phyloP scores from a whole-genome alignment of 1,140 invertebrate species.

The Apis dorsata region DNA sequence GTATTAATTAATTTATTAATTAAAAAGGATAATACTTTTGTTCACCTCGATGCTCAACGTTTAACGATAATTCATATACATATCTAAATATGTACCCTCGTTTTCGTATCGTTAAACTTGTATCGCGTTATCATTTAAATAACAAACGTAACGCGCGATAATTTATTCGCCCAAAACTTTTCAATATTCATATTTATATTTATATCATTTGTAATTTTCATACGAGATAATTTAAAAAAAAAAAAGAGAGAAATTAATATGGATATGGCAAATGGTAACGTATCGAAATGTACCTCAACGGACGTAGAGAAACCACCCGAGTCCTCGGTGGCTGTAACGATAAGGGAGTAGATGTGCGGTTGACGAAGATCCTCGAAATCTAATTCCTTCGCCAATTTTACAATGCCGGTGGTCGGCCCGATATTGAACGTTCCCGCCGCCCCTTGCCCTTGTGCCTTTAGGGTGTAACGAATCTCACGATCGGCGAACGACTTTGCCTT shows the following conservation, averaged over 20 bases:
- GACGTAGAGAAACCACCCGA: conserved; percentile 97
- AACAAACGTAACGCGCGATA: no score
- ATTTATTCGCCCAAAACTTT: no score
- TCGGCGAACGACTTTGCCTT: conserved; percentile 98
- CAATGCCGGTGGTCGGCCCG: conserved; percentile 94
- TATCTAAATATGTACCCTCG: no score
- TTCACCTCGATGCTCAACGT: no score
- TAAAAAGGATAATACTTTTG: no score
- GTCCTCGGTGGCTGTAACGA: conserved; percentile 96
- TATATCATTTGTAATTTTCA: no score
- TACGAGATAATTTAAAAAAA: background rate
- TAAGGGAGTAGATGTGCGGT: conserved; percentile 94
- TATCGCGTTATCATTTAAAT: no score
- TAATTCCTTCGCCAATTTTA: conserved; percentile 95
- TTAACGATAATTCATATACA: no score
- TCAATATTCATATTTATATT: no score
- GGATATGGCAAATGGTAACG: no score
- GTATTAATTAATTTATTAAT: no score
- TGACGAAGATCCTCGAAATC: conserved; percentile 96
- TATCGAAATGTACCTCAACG: conserved; percentile 86
- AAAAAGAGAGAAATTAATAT: background rate
- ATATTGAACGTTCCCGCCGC: conserved; percentile 97
- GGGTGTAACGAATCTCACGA: conserved; percentile 94
- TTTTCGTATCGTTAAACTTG: no score
- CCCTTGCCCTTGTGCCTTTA: conserved; percentile 95